phyloP scores from a whole-genome alignment of 2,113 vertebrate genomes.

The Sceloporus undulatus region DNA sequence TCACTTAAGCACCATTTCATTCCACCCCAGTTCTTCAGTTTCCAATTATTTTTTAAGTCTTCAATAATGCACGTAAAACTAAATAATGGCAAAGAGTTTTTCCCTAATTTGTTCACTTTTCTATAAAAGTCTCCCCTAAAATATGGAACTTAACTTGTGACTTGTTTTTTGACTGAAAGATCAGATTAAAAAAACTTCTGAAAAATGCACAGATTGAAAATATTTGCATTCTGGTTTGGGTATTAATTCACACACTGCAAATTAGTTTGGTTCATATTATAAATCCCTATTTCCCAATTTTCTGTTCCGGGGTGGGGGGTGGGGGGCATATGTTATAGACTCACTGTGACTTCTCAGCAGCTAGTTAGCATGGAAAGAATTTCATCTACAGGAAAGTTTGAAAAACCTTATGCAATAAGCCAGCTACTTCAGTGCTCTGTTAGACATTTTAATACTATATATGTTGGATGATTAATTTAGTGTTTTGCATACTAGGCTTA shows the following conservation, averaged over 20 bases:
- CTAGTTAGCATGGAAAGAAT: not conserved
- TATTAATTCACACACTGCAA: no score
- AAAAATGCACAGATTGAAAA: not conserved
- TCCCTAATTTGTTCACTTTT: no score
- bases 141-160: no score
- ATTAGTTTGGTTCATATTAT: no score
- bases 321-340: not conserved
- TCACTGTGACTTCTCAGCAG: not conserved
- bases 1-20: no score
- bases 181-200: not conserved
- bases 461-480: conserved; percentile 58
- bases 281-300: not conserved
- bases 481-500: conserved; percentile 57
- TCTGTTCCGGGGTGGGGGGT: not conserved
- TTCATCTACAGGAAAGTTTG: not conserved
- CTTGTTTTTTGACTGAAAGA: not conserved
- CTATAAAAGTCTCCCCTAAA: no score
- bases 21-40: no score
- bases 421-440: conserved; percentile 30
- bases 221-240: not conserved
- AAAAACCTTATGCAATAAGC: conserved; percentile 49
- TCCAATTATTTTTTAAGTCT: no score
- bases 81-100: no score
- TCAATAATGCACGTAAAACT: no score
- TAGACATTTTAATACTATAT: conserved; percentile 52